A percentile compares a stretch with the other conserved stretches of the same genome.
phyloP scores from a whole-genome alignment of 2,888 invertebrate species.

The Ecliptopera silaceata region DNA sequence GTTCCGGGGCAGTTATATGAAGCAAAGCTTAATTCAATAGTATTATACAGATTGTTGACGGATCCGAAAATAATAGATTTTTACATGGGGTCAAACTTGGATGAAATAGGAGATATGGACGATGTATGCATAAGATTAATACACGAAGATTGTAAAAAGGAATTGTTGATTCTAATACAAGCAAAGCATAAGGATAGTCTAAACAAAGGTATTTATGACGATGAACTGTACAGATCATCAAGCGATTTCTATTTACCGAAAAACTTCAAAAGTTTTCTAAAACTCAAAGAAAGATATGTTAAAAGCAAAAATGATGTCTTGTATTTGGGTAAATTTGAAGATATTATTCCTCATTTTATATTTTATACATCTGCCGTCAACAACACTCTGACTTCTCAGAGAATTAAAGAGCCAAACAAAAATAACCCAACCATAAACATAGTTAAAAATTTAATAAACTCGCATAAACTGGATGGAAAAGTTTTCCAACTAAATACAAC shows the following conservation, averaged over 20 bases:
- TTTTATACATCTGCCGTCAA: not conserved
- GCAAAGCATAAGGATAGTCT: constrained; percentile 1
- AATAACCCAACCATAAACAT: not conserved
- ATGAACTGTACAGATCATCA: not conserved
- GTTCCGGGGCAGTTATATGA: constrained; percentile 1
- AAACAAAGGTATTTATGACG: not conserved
- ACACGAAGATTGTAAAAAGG: not conserved
- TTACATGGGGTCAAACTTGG: not conserved
- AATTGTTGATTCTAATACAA: not conserved
- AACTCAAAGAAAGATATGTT: not conserved
- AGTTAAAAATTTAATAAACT: not conserved
- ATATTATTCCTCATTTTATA: not conserved
- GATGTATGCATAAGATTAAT: constrained; percentile 1
- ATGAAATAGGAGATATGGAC: not conserved
- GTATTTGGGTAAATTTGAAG: not conserved
- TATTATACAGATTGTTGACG: constrained; percentile 1
- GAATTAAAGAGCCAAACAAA: not conserved
- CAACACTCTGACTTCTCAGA: not conserved
- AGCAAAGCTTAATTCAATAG: not conserved
- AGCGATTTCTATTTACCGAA: constrained; percentile 1
- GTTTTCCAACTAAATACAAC: not conserved
- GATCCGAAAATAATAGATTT: not conserved
- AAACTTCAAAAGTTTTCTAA: not conserved
- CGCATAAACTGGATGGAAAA: not conserved
- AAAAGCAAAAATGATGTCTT: not conserved